Conservation (phyloP, 1,140 invertebrate species). For the Eubasilissa regina region DNA sequence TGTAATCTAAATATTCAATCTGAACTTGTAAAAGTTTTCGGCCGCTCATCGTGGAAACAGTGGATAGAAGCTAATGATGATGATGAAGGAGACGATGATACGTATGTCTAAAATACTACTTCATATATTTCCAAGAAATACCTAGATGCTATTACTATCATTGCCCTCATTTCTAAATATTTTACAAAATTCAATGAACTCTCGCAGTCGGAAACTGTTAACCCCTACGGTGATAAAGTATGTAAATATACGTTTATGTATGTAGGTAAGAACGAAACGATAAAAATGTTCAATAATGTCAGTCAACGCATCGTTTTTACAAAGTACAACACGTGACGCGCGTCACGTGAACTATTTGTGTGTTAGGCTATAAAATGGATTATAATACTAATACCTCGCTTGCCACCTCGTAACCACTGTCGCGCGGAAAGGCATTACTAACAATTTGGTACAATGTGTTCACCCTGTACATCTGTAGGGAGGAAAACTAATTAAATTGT, state of each 20-base stretch:
- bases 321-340: neutral
- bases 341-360: slow-evolving; percentile 30
- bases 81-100: too few relatives aligned
- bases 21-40: too few relatives aligned
- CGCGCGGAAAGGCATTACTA: neutral
- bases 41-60: too few relatives aligned
- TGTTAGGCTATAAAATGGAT: slow-evolving; percentile 20
- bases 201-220: neutral
- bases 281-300: neutral
- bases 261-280: neutral
- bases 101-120: too few relatives aligned
- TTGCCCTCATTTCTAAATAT: neutral
- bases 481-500: too few relatives aligned
- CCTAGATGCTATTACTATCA: too few relatives aligned
- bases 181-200: neutral
- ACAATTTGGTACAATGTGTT: neutral
- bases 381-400: slow-evolving; percentile 2
- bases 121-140: too few relatives aligned
- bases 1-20: too few relatives aligned
- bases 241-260: neutral
- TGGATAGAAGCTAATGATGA: too few relatives aligned
- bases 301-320: neutral
- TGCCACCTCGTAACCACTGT: slow-evolving; percentile 24
- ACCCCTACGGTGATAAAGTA: neutral
- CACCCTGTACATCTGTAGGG: too few relatives aligned